Conservation (phyloP, 2,888 invertebrate genomes). For the Spatulosminthurus flaviceps region DNA sequence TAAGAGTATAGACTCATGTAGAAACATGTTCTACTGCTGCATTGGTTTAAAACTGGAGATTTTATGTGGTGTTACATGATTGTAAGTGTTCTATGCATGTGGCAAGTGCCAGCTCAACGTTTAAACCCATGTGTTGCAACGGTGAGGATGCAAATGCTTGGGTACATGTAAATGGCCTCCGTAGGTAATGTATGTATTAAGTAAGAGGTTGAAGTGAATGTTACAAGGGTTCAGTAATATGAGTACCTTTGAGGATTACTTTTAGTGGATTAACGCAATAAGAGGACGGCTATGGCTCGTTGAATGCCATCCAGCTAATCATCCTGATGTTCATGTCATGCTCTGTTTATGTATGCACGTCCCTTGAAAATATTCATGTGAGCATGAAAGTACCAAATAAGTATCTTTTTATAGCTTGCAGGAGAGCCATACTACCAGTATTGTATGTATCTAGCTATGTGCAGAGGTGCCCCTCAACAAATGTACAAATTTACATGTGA, state of each 20-base stretch:
- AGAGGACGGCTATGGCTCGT: constrained; percentile 35
- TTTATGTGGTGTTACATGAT: too few species aligned
- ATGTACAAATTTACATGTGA: too few species aligned
- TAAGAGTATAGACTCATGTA: too few species aligned
- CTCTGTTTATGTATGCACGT: constrained; percentile 9
- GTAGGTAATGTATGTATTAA: not conserved
- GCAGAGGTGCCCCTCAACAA: too few species aligned
- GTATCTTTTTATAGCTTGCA: not conserved
- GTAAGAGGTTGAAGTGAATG: not conserved
- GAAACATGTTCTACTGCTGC: too few species aligned
- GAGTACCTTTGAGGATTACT: constrained; percentile 45
- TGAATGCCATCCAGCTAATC: constrained; percentile 41
- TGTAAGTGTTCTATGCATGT: too few species aligned
- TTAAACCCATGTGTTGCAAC: too few species aligned
- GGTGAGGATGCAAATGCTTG: too few species aligned
- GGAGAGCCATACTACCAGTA: too few species aligned
- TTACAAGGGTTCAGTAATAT: constrained; percentile 22
- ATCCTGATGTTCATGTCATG: constrained; percentile 40
- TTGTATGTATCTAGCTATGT: too few species aligned
- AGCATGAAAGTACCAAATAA: not conserved
- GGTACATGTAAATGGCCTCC: not conserved
- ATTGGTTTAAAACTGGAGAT: too few species aligned
- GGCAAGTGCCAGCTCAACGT: too few species aligned
- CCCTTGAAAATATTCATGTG: not conserved
- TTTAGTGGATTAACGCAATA: constrained; percentile 43